Evolutionary conservation across 2,113 vertebrate genomes (phyloP), one percentile per base, ranked within the genome.

Genomic region (Bucco capensis): DNA sequence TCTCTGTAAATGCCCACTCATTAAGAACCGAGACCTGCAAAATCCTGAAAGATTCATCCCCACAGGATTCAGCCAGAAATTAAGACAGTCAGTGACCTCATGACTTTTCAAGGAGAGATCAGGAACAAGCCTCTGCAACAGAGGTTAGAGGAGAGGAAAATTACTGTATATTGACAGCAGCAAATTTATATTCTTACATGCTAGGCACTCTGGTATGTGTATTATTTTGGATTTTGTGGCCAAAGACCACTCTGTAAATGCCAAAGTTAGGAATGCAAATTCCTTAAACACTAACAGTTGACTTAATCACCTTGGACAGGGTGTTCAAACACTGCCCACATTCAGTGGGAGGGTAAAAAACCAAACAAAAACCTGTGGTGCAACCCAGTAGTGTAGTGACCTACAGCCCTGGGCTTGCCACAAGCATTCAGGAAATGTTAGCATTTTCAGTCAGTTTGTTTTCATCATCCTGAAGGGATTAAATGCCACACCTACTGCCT

Each of bases 291-390:
- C 5, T 35, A 25, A 22, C 57, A 66, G 15, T 31, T 83, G 33
- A 69, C 38, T 66, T 71, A 40, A 61, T 69, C 14, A 40, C 16
- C 14, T 79, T 31, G 33, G 22, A 60, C 3, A 42, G 14, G 5
- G 5, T 30, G 18, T 54, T 37, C 22, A 53, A 70, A 31, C 9
- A 8, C 21, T 79, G 56, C 24, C 17, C 30, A n/a, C 46, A 19
- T 70, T 58, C n/a, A 33, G 10, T 4, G 7, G 2, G 24, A 8
- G 10, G 0, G 1, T 35, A 66, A 54, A 12, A 14, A n/a, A n/a
- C n/a, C n/a, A n/a, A n/a, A n/a, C n/a, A n/a, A n/a, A n/a, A n/a
- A n/a, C n/a, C n/a, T 0, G 2, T 49, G 50, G n/a, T 67, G 31
- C 27, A 78, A 28, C 44, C 18, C 37, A 37, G 21, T 9, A 33